Conservation (phyloP, 2,888 invertebrate species). For the Calameuta pallipes region DNA sequence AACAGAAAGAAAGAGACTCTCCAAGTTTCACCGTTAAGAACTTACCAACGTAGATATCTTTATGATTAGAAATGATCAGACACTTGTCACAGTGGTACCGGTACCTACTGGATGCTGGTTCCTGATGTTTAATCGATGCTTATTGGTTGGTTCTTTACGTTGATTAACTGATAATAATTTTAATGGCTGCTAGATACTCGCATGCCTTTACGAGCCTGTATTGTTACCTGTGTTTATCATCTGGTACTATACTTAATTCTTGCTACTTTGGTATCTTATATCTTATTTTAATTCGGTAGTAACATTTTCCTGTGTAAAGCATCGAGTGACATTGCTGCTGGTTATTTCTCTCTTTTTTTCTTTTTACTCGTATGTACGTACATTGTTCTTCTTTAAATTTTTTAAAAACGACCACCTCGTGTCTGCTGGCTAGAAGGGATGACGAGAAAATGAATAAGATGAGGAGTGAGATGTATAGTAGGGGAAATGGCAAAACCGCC, state of each 20-base stretch:
- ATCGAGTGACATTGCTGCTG: background rate
- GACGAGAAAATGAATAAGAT: background rate
- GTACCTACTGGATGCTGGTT: background rate
- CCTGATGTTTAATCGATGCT: too few relatives aligned
- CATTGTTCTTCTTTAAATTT: background rate
- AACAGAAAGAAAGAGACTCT: background rate
- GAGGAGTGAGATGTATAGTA: background rate
- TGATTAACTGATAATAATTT: background rate
- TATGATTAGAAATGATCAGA: background rate
- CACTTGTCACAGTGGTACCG: background rate
- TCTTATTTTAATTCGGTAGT: background rate
- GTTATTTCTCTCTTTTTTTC: background rate
- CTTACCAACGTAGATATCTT: background rate
- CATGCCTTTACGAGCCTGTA: background rate
- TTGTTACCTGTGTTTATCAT: background rate
- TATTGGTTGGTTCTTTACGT: background rate
- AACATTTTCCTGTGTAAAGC: background rate
- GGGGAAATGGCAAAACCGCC: background rate
- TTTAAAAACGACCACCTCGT: background rate
- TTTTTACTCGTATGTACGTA: background rate
- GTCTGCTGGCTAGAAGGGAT: background rate
- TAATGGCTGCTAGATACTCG: background rate
- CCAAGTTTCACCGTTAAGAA: background rate
- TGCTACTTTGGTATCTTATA: background rate
- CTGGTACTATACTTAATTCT: background rate